Base-by-base conservation (phyloP, 2,797 vertebrate genomes). In the Sebastes elongatus region DNA sequence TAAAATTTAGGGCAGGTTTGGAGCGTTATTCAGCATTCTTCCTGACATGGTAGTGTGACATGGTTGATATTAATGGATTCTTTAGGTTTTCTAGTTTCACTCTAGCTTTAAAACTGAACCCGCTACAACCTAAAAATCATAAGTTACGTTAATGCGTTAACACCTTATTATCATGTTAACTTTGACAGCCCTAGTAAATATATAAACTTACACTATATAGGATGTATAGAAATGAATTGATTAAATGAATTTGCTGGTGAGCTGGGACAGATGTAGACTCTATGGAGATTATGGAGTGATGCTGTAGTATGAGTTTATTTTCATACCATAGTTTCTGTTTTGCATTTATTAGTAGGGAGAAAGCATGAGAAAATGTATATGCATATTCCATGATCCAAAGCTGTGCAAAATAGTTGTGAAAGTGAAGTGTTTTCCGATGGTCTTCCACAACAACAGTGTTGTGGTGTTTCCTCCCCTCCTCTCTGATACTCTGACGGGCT, bases 401-500 rank as follows among this genome's bases (percentile, higher is more conserved):
- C 10, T 27, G 1, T 72, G 30, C 9, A 3, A 6, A 61, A 16
- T 38, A 28, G 46, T 74, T 46, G 4, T 56, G 10, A 70, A 56
- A 38, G 30, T n/a, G 18, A n/a, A 32, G 32, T 73, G 30, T 78
- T 61, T 67, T 71, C 1, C 9, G 10, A 22, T 60, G 7, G 57
- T 82, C 20, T 23, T 63, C 28, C 22, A 10, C 11, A 33, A 25
- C 53, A 76, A 27, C 72, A 65, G 71, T 81, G 38, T 66, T 75
- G n/a, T 30, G 59, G 33, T 52, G 67, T 65, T 76, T 57, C 25
- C 59, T 60, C 56, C 25, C 30, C 38, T 67, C 42, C 59, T 66
- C 30, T 80, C 56, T 61, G 69, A 74, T 59, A 78, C 25, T 27
- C 38, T 64, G 52, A 56, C 57, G 66, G 57, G 52, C 46, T 73